Percentiles rank a stretch among this genome's conserved stretches.
These are phyloP conservation scores for Apeira syringaria DNA, from an alignment of 2,888 invertebrate species.

Conservation along the genomic window DNA sequence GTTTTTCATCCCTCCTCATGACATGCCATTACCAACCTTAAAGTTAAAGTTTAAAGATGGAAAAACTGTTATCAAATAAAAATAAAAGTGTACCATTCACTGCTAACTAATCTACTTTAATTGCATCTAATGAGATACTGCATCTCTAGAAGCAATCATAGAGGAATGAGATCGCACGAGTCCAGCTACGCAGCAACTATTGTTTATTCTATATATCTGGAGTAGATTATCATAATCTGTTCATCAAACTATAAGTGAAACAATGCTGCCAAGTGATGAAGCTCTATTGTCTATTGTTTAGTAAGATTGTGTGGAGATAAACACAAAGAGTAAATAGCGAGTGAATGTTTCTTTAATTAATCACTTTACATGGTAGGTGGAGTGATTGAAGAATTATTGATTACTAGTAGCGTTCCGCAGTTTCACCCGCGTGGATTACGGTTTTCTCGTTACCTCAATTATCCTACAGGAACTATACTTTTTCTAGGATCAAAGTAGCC, in stretches of 20 bases:
- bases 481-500: too few species aligned
- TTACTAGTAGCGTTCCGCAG: too few species aligned
- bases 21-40: too few species aligned
- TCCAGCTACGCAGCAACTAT: neutral
- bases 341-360: slow-evolving; percentile 7
- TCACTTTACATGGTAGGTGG: too few species aligned
- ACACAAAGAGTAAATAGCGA: slow-evolving; percentile 18
- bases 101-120: neutral
- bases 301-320: slow-evolving; percentile 21
- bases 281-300: slow-evolving; percentile 31
- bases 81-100: too few species aligned
- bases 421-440: too few species aligned
- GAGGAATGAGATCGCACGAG: slow-evolving; percentile 5
- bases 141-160: neutral
- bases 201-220: neutral
- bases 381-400: too few species aligned
- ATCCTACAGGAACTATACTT: too few species aligned
- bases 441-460: too few species aligned
- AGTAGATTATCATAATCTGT: slow-evolving; percentile 4
- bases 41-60: too few species aligned
- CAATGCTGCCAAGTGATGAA: slow-evolving; percentile 34
- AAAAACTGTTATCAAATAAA: too few species aligned
- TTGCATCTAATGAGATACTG: neutral
- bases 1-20: too few species aligned
- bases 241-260: slow-evolving; percentile 21